phyloP scores from a whole-genome alignment of 2,113 vertebrate genomes.

The Nibea albiflora region DNA sequence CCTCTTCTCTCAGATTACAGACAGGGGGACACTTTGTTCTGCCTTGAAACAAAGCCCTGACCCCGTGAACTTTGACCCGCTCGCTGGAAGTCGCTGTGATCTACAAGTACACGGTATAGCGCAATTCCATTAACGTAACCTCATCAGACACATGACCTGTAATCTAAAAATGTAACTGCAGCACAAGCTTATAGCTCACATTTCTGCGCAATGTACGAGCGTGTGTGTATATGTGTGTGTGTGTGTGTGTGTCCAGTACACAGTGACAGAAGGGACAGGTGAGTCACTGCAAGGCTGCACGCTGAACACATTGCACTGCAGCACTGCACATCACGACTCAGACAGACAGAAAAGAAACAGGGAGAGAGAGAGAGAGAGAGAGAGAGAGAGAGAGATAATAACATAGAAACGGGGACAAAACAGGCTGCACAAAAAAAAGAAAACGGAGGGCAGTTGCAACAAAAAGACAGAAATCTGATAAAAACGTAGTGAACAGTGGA shows the following conservation, averaged over 20 bases:
- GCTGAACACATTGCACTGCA: constrained; percentile 83
- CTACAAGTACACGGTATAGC: neutral
- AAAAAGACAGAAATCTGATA: neutral
- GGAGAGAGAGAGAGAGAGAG: neutral
- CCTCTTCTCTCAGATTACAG: neutral
- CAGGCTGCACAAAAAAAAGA: neutral
- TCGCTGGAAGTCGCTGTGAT: neutral
- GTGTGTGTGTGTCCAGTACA: constrained; percentile 16
- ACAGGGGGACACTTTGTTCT: neutral
- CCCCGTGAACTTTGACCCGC: constrained; percentile 6
- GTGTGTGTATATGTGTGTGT: neutral
- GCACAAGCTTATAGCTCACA: neutral
- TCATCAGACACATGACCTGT: neutral
- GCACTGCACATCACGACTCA: constrained; percentile 79
- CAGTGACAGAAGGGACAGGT: constrained; percentile 75
- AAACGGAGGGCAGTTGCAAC: neutral
- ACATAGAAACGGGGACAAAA: neutral
- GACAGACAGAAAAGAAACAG: neutral
- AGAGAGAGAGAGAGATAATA: neutral
- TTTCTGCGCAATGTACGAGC: neutral
- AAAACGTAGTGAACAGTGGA: neutral
- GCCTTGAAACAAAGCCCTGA: neutral
- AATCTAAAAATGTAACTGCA: neutral
- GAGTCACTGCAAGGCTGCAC: constrained; percentile 77
- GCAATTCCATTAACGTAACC: neutral